Percentiles rank a stretch among this genome's conserved stretches.
Conservation (phyloP, 2,888 invertebrate species). For the Gastrophysa polygoni region DNA sequence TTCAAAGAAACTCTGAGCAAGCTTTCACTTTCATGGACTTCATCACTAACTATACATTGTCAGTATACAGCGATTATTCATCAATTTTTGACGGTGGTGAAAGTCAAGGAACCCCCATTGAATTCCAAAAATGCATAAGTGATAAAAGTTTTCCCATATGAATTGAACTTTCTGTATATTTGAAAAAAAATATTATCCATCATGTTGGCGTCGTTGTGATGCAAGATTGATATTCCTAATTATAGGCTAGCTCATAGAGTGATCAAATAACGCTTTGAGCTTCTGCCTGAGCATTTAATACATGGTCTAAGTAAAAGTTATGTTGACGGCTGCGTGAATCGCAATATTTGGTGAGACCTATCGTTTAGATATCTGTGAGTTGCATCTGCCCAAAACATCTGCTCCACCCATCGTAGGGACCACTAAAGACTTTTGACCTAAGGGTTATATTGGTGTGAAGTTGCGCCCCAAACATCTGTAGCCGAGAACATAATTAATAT, state of each 20-base stretch:
- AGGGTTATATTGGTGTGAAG: slow-evolving; percentile 11
- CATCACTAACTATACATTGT: too few relatives aligned
- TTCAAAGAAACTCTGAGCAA: too few relatives aligned
- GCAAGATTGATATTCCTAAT: background rate
- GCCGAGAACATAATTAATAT: slow-evolving; percentile 38
- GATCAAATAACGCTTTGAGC: slow-evolving; percentile 10
- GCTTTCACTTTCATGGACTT: too few relatives aligned
- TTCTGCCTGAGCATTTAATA: too few relatives aligned
- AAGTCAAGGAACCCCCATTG: too few relatives aligned
- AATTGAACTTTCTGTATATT: too few relatives aligned
- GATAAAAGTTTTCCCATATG: too few relatives aligned
- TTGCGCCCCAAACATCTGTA: slow-evolving; percentile 37
- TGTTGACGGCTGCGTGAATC: slow-evolving; percentile 46
- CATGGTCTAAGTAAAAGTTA: slow-evolving; percentile 12
- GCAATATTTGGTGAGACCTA: slow-evolving; percentile 47
- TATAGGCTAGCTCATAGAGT: slow-evolving; percentile 10
- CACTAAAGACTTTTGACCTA: slow-evolving; percentile 11
- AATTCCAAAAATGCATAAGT: too few relatives aligned
- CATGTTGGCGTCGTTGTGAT: too few relatives aligned
- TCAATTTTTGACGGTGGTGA: too few relatives aligned
- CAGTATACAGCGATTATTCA: too few relatives aligned
- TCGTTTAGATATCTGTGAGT: slow-evolving; percentile 38
- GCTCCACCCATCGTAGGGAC: slow-evolving; percentile 34
- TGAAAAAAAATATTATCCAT: too few relatives aligned
- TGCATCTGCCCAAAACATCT: slow-evolving; percentile 46